Base-by-base conservation (phyloP, 2,113 vertebrate genomes). In the Amblyornis subalaris region DNA sequence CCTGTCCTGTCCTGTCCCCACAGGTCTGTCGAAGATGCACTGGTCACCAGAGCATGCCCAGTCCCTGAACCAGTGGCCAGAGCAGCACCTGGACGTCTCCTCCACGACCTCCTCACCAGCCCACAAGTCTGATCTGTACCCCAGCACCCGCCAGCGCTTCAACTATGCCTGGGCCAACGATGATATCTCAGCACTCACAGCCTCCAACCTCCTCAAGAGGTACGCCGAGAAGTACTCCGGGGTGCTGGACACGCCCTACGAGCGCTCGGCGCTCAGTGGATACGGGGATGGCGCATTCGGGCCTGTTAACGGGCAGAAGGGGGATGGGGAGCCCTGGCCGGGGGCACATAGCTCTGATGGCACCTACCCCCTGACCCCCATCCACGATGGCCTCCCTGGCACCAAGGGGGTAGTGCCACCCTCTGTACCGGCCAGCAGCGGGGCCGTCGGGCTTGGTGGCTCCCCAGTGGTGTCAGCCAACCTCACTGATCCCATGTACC, bases 31-130 rank as follows among this genome's bases (percentile, higher is more conserved):
- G 98, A 99, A 99, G 98, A 99, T 99, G 99, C 99, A 99, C 99
- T 99, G 99, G 99, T 99, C 99, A 98, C 99, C 99, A 97, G 99
- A 99, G 98, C 99, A 99, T 98, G 99, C 98, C 98, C 99, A 99
- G 98, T 96, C 99, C 96, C 98, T 99, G 96, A 99, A 98, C 98
- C 99, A 99, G 98, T 99, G 99, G 99, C 99, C 99, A 80, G 99
- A 99, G 98, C 99, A 99, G 98, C 99, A 99, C 98, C 98, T 99
- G 93, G 99, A 99, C 25, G 99, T 99, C 85, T 99, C 99, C 92
- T 99, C 99, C 95, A 99, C 99, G 31, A 99, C 99, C 75, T 99
- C 99, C 29, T 99, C 99, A 1, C 99, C 99, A 1, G 99, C 99
- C 50, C 99, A 99, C 98, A 99, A 99, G 75, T 94, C 99, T 31